Evolutionary conservation across 2,113 vertebrate species (phyloP).

Genomic region (Bubalus kerabau): DNA sequence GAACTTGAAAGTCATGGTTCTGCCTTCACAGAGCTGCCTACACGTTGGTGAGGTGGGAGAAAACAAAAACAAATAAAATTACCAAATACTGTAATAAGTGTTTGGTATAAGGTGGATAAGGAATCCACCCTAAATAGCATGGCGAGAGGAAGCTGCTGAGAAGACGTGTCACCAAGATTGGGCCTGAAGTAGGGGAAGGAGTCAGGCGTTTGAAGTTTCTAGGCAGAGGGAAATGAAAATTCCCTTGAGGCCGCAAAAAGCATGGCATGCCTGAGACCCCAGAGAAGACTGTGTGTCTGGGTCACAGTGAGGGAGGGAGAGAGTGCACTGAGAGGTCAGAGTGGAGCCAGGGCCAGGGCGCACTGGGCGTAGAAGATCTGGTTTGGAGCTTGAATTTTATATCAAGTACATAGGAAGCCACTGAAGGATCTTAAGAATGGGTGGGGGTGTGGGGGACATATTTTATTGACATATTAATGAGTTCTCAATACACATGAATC

Average conservation of each 20-base stretch:
- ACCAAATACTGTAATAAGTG: not conserved
- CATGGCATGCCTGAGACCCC: not conserved
- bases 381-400: not conserved
- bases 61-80: not conserved
- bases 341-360: not conserved
- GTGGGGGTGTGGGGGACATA: not conserved
- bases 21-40: not conserved
- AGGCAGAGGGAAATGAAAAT: not conserved
- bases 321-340: not conserved
- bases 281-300: not conserved
- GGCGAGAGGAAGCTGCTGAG: not conserved
- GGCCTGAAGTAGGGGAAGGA: not conserved
- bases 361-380: not conserved
- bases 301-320: not conserved
- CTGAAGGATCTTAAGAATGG: not conserved
- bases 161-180: not conserved
- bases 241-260: not conserved
- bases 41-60: not conserved
- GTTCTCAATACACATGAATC: not conserved
- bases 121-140: not conserved
- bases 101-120: not conserved
- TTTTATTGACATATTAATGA: not conserved
- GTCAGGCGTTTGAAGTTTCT: not conserved
- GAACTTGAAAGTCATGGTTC: too few relatives aligned
- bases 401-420: not conserved